phyloP scores from a whole-genome alignment of 2,113 vertebrate genomes.

The Galeopterus variegatus region DNA sequence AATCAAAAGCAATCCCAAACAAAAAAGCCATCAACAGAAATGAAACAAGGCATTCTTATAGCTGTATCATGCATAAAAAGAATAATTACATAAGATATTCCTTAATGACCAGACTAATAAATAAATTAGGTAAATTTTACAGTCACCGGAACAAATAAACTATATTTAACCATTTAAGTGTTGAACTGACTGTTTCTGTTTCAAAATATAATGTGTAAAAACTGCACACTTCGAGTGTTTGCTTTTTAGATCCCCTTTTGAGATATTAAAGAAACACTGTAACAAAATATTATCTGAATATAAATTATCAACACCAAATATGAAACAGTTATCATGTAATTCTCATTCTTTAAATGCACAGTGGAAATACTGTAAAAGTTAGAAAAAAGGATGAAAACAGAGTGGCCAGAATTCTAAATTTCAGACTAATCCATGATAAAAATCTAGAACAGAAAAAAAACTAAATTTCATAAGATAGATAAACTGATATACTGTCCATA shows the following conservation, averaged over 20 bases:
- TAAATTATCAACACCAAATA: conserved; percentile 78
- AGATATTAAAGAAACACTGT: conserved; percentile 64
- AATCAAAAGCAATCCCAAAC: conserved; percentile 70
- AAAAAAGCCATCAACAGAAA: conserved; percentile 56
- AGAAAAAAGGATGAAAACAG: conserved; percentile 69
- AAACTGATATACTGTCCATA: conserved; percentile 56
- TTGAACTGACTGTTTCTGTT: conserved; percentile 37
- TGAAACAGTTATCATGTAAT: conserved; percentile 63
- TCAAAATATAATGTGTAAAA: conserved; percentile 73
- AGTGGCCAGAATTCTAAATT: conserved; percentile 77
- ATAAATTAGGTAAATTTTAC: conserved; percentile 78
- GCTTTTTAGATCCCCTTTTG: conserved; percentile 46
- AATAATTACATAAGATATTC: conserved; percentile 64
- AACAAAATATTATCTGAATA: conserved; percentile 83
- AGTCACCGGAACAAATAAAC: conserved; percentile 73
- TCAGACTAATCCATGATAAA: conserved; percentile 75
- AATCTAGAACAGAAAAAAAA: conserved; percentile 72
- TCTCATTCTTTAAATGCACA: conserved; percentile 68
- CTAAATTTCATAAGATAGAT: conserved; percentile 55
- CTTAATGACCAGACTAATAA: conserved; percentile 73
- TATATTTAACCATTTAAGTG: conserved; percentile 63
- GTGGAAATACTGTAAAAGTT: conserved; percentile 83
- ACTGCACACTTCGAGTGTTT: conserved; percentile 52
- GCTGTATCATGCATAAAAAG: conserved; percentile 74
- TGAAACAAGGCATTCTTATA: conserved; percentile 52